Evolutionary conservation across 2,113 vertebrate species (phyloP).

Genomic region (Pangasianodon hypophthalmus): DNA sequence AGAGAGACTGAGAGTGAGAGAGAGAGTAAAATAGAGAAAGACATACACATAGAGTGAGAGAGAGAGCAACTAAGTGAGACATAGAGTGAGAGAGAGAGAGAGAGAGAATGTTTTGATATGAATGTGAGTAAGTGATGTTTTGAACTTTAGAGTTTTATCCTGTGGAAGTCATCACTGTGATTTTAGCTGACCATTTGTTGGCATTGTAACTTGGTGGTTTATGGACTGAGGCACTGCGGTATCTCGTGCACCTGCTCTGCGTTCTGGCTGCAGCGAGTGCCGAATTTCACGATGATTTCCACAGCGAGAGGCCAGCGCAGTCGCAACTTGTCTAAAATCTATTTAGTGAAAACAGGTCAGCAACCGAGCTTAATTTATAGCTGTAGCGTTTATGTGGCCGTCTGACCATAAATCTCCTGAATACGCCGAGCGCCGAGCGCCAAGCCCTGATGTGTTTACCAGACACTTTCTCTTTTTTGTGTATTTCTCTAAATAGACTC

Average conservation of each 20-base stretch:
- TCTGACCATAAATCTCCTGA: slow-evolving; percentile 56
- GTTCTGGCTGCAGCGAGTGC: slow-evolving; percentile 10
- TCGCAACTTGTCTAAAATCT: slow-evolving; percentile 45
- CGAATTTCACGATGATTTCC: slow-evolving; percentile 10
- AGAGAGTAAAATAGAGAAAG: background rate
- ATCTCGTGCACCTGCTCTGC: slow-evolving; percentile 24
- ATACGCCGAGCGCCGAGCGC: background rate
- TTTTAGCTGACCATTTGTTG: background rate
- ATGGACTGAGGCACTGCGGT: background rate
- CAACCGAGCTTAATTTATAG: slow-evolving; percentile 58
- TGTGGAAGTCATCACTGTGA: background rate
- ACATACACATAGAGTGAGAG: background rate
- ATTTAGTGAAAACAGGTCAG: slow-evolving; percentile 39
- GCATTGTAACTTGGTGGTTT: too few species aligned
- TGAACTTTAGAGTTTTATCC: background rate
- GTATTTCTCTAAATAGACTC: slow-evolving; percentile 38
- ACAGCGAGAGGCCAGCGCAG: slow-evolving; percentile 13
- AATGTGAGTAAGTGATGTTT: background rate
- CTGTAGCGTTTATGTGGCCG: slow-evolving; percentile 51
- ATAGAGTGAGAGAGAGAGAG: background rate
- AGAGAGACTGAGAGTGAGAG: background rate
- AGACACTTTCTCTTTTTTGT: slow-evolving; percentile 46
- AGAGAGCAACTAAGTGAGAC: background rate
- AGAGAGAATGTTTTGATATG: background rate
- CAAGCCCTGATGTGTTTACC: slow-evolving; percentile 56